phyloP scores from a whole-genome alignment of 2,113 vertebrate species.

The Limanda limanda region DNA sequence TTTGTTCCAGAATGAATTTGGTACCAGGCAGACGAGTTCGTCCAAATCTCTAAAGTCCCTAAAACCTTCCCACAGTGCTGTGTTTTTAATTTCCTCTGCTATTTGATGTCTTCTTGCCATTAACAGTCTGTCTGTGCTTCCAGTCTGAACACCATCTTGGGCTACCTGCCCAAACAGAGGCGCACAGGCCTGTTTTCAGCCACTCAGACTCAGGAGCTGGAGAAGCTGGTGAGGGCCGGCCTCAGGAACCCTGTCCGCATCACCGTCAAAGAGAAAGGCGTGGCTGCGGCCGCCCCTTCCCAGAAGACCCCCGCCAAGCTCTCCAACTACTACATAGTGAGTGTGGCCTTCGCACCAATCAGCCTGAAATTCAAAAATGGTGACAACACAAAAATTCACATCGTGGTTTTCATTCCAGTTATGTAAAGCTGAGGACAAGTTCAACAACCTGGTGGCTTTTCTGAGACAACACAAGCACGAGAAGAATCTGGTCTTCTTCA shows the following conservation, averaged over 20 bases:
- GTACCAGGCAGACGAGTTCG: too few species aligned
- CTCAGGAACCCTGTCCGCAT: constrained; percentile 95
- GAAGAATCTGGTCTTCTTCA: constrained; percentile 96
- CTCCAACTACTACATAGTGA: constrained; percentile 92
- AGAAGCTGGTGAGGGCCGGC: constrained; percentile 94
- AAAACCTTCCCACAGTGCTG: too few species aligned
- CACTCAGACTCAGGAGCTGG: constrained; percentile 96
- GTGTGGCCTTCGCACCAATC: constrained; percentile 13
- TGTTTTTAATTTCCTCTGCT: background rate
- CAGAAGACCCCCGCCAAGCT: constrained; percentile 93
- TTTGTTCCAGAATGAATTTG: too few species aligned
- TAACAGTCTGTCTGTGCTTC: background rate
- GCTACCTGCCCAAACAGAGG: constrained; percentile 92
- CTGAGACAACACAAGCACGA: constrained; percentile 90
- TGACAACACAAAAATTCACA: background rate
- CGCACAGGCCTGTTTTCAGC: constrained; percentile 96
- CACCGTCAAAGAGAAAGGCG: constrained; percentile 94
- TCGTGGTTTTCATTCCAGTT: constrained; percentile 76
- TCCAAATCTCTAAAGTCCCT: too few species aligned
- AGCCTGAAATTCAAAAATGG: background rate
- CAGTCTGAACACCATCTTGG: constrained; percentile 93
- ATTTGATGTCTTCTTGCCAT: too few species aligned
- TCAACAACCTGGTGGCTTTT: constrained; percentile 94
- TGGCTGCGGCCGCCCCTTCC: constrained; percentile 80
- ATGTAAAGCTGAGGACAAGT: constrained; percentile 92